phyloP scores from a whole-genome alignment of 2,888 invertebrate genomes.

The Ectobius pallidus region DNA sequence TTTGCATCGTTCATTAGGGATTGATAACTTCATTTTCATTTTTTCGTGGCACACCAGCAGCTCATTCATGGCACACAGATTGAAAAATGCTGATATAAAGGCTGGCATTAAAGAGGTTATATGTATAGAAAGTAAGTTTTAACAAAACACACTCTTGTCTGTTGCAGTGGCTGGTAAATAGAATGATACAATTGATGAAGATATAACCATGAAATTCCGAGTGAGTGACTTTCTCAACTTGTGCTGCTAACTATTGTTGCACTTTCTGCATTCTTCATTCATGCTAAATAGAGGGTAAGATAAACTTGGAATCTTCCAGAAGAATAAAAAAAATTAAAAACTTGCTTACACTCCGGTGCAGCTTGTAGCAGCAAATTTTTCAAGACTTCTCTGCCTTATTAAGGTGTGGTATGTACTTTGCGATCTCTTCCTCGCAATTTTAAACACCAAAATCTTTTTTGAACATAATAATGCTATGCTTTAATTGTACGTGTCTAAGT shows the following conservation, averaged over 20 bases:
- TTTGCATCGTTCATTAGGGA: too few species aligned
- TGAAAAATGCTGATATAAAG: too few species aligned
- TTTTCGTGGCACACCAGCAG: too few species aligned
- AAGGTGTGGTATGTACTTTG: not conserved
- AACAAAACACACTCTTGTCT: not conserved
- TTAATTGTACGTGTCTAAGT: too few species aligned
- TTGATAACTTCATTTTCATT: too few species aligned
- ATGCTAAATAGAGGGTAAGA: not conserved
- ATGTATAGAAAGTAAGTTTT: too few species aligned
- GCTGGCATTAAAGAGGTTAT: too few species aligned
- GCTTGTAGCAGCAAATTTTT: not conserved
- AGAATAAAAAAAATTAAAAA: not conserved
- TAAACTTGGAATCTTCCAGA: not conserved
- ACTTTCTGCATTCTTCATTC: not conserved
- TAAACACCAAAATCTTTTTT: not conserved
- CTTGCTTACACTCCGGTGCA: not conserved
- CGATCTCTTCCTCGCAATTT: not conserved
- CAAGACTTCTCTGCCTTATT: not conserved
- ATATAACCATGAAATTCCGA: not conserved
- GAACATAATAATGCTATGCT: too few species aligned
- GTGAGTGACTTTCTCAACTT: not conserved
- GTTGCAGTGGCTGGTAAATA: constrained; percentile 21
- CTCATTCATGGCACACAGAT: too few species aligned
- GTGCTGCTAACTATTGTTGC: not conserved
- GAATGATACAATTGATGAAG: constrained; percentile 22